Base-by-base conservation (phyloP, 1,140 invertebrate genomes). In the Aphelenchoides avenae region DNA sequence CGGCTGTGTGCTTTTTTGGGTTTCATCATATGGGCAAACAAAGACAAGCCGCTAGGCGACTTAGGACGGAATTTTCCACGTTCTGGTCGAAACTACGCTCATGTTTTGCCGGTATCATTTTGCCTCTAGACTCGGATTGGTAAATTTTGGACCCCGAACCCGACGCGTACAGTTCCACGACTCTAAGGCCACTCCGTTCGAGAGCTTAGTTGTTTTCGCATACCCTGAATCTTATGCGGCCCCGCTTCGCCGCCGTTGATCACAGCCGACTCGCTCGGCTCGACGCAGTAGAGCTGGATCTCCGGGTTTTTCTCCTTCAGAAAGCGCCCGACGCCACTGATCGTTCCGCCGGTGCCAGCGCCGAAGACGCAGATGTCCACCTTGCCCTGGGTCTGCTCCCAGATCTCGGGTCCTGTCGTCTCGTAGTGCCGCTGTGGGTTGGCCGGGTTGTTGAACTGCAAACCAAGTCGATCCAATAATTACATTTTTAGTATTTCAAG, bases 381-480 rank as follows among this genome's bases (percentile, higher is more conserved):
- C 34, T 53, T 70, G 29, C 64, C 68, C 20, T 62, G 39, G 3
- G 68, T 71, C 31, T 70, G 65, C 15, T 49, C 53, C 68, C 64
- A 71, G 18, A 70, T 71, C 59, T 70, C 68, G n/a, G 58, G 68
- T 13, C 58, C 68, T 1, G 68, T 70, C 1, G 68, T 71, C 18
- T 47, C 31, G 46, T 64, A 68, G 42, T 70, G 68, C 30, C 52
- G 47, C 26, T 59, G 44, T 1, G 64, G 64, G 48, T 70, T 70
- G 1, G 61, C 68, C 2, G 68, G 60, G 55, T 70, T 70, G 15
- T 36, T 59, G 31, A 70, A 70, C 49, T 70, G 55, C 9, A n/a
- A 11, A 36, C 11, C 11, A n/a, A n/a, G n/a, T n/a, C n/a, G 22
- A 49, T 6, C 7, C 18, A 11, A 40, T 13, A 6, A 6, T 44